Percentiles rank a stretch among this genome's conserved stretches.
Conservation (phyloP, 2,888 invertebrate genomes). For the Drosophila koepferae region DNA sequence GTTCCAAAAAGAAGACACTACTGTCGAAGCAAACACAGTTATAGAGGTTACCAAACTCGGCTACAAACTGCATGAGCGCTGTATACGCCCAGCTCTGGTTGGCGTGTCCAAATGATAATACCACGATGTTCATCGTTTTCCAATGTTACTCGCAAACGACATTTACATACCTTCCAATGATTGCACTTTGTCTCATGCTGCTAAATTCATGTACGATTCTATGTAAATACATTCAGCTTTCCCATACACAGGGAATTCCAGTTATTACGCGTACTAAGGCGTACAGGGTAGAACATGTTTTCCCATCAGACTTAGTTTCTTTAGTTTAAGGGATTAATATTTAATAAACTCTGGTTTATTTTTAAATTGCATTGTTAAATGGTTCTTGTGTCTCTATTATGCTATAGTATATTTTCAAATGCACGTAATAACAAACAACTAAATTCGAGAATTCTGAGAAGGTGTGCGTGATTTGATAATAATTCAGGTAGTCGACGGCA, state of each 20-base stretch:
- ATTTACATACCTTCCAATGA: conserved; percentile 49
- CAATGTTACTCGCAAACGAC: background rate
- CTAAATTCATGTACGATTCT: conserved; percentile 65
- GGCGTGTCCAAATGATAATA: conserved; percentile 92
- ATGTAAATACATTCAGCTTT: conserved; percentile 52
- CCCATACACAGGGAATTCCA: conserved; percentile 30
- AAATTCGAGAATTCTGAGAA: conserved; percentile 36
- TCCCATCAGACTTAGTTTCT: conserved; percentile 26
- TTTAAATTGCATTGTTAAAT: conserved; percentile 9
- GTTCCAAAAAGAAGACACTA: conserved; percentile 94
- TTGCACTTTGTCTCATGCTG: conserved; percentile 65
- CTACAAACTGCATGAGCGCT: conserved; percentile 96
- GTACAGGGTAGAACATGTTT: conserved; percentile 39
- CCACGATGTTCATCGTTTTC: background rate
- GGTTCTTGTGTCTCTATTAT: background rate
- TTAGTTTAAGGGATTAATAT: conserved; percentile 28
- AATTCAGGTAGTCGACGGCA: conserved; percentile 50
- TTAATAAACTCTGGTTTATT: conserved; percentile 45
- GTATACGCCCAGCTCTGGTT: conserved; percentile 97
- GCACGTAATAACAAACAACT: background rate
- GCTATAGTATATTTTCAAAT: too few species aligned
- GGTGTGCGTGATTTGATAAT: conserved; percentile 2
- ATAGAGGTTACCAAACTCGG: conserved; percentile 97
- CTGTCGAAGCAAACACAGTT: conserved; percentile 93
- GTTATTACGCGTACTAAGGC: conserved; percentile 36